These are phyloP conservation scores for Coenonympha arcania DNA, from an alignment of 2,888 invertebrate species.

Conservation along the genomic window DNA sequence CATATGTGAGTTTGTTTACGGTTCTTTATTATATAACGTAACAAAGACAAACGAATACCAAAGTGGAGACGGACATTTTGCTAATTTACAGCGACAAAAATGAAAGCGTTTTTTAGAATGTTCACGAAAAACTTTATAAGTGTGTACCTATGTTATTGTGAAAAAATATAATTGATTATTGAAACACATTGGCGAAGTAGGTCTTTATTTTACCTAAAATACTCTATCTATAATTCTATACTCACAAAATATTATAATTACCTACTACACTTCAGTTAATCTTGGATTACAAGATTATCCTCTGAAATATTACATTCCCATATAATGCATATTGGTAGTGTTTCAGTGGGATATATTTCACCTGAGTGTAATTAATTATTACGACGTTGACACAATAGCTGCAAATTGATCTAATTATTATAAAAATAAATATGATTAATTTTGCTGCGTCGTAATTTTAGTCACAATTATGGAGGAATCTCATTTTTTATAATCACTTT, in stretches of 20 bases:
- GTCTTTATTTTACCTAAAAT: too few species aligned
- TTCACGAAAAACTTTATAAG: background rate
- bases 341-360: background rate
- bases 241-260: too few species aligned
- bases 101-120: constrained; percentile 1
- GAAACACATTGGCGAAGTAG: too few species aligned
- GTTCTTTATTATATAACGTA: constrained; percentile 10
- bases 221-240: too few species aligned
- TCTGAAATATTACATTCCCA: background rate
- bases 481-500: too few species aligned
- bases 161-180: too few species aligned
- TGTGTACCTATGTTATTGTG: too few species aligned
- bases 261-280: too few species aligned
- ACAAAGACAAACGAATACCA: constrained; percentile 14
- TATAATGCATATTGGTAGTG: background rate
- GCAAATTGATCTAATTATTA: constrained; percentile 12
- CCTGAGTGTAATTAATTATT: constrained; percentile 3
- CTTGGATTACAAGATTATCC: too few species aligned
- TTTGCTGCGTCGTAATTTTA: background rate
- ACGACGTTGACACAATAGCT: constrained; percentile 5
- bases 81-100: constrained; percentile 7
- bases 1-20: background rate
- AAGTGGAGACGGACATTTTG: constrained; percentile 8
- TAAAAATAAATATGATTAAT: background rate
- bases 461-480: too few species aligned